A percentile compares a stretch with the other conserved stretches of the same genome.
These are phyloP conservation scores for Popillia japonica DNA, from an alignment of 1,140 invertebrate genomes.

Conservation along the genomic window DNA sequence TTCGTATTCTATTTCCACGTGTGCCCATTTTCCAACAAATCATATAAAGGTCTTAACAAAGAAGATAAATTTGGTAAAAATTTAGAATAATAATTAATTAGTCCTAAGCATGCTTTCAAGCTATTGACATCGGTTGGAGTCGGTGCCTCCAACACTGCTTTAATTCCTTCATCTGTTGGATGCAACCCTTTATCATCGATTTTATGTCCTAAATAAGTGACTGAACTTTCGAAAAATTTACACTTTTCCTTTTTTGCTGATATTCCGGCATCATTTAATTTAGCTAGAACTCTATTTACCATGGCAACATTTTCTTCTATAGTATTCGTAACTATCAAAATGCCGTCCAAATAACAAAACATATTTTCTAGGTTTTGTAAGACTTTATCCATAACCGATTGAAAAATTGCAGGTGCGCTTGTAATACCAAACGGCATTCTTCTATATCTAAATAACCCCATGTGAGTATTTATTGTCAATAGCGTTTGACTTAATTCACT, in stretches of 20 bases:
- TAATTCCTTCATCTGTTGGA: slow-evolving; percentile 48
- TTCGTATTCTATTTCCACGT: neutral
- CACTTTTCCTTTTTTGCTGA: slow-evolving; percentile 31
- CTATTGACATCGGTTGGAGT: slow-evolving; percentile 47
- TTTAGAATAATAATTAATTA: slow-evolving; percentile 50
- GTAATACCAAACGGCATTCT: slow-evolving; percentile 26
- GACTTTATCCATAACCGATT: slow-evolving; percentile 54
- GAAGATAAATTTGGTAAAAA: slow-evolving; percentile 36
- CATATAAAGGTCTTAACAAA: slow-evolving; percentile 2
- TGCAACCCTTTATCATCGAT: slow-evolving; percentile 17
- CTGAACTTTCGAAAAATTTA: slow-evolving; percentile 22
- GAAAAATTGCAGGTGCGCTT: slow-evolving; percentile 25
- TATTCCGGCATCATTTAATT: neutral
- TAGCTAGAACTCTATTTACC: slow-evolving; percentile 40
- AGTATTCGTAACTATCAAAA: slow-evolving; percentile 45
- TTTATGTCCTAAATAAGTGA: slow-evolving; percentile 32
- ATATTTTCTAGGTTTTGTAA: slow-evolving; percentile 47
- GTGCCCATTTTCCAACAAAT: neutral
- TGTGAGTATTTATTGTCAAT: slow-evolving; percentile 43
- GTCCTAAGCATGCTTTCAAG: slow-evolving; percentile 48
- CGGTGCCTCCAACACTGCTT: slow-evolving; percentile 56
- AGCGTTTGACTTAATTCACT: slow-evolving; percentile 52
- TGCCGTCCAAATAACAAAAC: slow-evolving; percentile 52
- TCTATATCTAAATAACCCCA: neutral
- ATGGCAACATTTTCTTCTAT: slow-evolving; percentile 23